These are phyloP conservation scores for Gymnogyps californianus DNA, from an alignment of 2,113 vertebrate genomes.

Conservation along the genomic window DNA sequence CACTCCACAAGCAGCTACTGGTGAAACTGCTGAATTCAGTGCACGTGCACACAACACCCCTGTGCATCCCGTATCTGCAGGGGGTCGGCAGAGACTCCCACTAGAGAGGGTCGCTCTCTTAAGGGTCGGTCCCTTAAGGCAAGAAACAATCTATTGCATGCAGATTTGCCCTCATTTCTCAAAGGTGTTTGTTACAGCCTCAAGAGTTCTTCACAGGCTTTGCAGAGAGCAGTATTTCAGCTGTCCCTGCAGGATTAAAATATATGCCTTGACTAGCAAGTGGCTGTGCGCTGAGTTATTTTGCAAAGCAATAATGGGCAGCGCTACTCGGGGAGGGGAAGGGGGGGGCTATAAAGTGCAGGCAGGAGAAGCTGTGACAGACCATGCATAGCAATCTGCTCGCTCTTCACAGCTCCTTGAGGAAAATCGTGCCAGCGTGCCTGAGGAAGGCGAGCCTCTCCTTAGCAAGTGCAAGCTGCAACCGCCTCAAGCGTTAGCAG, in stretches of 20 bases:
- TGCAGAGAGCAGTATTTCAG: background rate
- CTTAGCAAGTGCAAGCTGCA: background rate
- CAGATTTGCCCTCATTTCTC: background rate
- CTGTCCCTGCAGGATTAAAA: background rate
- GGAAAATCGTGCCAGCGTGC: background rate
- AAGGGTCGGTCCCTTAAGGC: background rate
- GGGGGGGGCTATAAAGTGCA: fast-evolving
- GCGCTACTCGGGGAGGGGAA: fast-evolving
- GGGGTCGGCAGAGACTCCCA: background rate
- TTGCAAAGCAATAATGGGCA: background rate
- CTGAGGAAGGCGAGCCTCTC: background rate
- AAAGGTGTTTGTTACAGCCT: background rate
- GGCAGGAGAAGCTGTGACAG: background rate
- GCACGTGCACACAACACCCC: background rate
- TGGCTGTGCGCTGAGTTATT: background rate
- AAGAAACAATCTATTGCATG: background rate
- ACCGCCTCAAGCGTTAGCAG: background rate
- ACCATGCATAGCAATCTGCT: background rate
- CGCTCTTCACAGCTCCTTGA: background rate
- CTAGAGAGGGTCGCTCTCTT: background rate
- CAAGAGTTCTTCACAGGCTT: background rate
- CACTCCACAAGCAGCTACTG: background rate
- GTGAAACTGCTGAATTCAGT: background rate
- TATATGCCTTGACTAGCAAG: background rate
- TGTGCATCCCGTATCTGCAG: background rate